These are phyloP conservation scores for Crepidodera aurea DNA, from an alignment of 2,888 invertebrate species.

Conservation along the genomic window DNA sequence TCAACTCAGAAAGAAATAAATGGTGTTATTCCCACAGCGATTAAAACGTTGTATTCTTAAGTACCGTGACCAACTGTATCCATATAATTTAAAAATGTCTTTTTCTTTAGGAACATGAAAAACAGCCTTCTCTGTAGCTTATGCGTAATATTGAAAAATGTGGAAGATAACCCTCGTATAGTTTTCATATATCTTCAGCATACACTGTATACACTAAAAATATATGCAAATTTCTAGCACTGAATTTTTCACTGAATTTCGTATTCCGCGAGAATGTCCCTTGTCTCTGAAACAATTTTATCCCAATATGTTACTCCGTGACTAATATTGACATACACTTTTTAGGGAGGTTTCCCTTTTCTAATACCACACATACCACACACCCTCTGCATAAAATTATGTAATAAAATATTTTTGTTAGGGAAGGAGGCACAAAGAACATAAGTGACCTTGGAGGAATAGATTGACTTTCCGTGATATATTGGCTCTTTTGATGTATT, in stretches of 20 bases:
- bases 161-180: slow-evolving; percentile 1
- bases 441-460: slow-evolving; percentile 31
- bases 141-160: neutral
- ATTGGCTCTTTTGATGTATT: neutral
- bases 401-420: slow-evolving; percentile 39
- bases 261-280: slow-evolving; percentile 29
- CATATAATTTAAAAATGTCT: no score
- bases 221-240: slow-evolving; percentile 28
- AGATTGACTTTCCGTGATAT: slow-evolving; percentile 27
- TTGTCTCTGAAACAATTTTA: slow-evolving; percentile 35
- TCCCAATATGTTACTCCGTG: slow-evolving; percentile 46
- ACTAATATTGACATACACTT: slow-evolving; percentile 47
- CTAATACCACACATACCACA: slow-evolving; percentile 34
- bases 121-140: no score
- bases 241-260: slow-evolving; percentile 27
- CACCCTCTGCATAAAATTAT: slow-evolving; percentile 37
- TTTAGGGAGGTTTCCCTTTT: slow-evolving; percentile 51
- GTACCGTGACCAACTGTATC: no score
- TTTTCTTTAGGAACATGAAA: no score
- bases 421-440: slow-evolving; percentile 31
- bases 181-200: slow-evolving; percentile 8
- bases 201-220: slow-evolving; percentile 18
- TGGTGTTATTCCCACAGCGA: no score
- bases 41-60: no score
- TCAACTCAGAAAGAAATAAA: no score